A percentile compares a stretch with the other conserved stretches of the same genome.
Conservation (phyloP, 2,113 vertebrate genomes). For the Notarius quadriscutis region DNA sequence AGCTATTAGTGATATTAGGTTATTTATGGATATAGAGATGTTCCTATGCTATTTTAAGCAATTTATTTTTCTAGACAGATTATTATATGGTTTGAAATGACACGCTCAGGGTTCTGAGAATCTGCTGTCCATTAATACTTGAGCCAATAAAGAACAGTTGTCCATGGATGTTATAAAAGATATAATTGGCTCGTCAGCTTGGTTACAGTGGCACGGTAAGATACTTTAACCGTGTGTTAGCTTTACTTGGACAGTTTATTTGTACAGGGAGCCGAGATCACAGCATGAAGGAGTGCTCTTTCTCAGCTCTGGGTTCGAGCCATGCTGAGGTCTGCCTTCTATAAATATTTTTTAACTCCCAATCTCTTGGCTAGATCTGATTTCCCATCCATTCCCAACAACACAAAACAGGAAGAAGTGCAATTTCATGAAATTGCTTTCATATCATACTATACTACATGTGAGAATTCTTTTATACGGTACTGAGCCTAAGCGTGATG, state of each 20-base stretch:
- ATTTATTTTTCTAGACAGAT: neutral
- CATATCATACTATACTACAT: neutral
- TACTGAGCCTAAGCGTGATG: neutral
- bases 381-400: slow-evolving; percentile 42
- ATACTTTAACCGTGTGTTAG: neutral
- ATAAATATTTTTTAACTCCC: slow-evolving; percentile 48
- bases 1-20: too few relatives aligned
- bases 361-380: slow-evolving; percentile 41
- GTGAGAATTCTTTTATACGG: neutral
- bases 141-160: slow-evolving; percentile 26
- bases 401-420: slow-evolving; percentile 12
- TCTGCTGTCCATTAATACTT: neutral
- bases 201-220: slow-evolving; percentile 10
- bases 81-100: neutral
- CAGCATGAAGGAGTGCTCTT: slow-evolving; percentile 13
- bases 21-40: neutral
- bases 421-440: neutral
- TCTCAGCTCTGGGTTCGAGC: neutral
- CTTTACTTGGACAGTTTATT: slow-evolving; percentile 27
- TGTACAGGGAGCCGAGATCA: slow-evolving; percentile 6
- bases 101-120: too few relatives aligned
- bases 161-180: neutral
- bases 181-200: neutral
- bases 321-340: slow-evolving; percentile 35
- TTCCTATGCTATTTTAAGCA: neutral